phyloP scores from a whole-genome alignment of 2,888 invertebrate genomes.

The Smittia sp. region DNA sequence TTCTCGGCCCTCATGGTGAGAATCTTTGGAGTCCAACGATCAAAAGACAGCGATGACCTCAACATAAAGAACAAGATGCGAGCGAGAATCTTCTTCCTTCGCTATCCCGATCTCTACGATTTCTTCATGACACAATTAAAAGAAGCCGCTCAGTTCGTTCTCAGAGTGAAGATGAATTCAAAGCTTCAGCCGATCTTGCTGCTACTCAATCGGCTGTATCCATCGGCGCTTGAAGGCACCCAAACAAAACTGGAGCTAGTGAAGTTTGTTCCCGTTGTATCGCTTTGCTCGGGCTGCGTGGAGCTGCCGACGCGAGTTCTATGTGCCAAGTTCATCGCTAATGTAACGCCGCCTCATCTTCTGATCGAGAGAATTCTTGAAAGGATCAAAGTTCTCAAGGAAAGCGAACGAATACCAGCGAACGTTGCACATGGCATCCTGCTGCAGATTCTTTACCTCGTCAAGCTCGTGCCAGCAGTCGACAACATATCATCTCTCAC shows the following conservation, averaged over 20 bases:
- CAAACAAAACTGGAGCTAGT: conserved; percentile 65
- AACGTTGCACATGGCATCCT: conserved; percentile 41
- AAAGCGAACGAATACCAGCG: not conserved
- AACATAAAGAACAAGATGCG: conserved; percentile 68
- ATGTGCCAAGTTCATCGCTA: conserved; percentile 68
- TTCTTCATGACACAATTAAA: conserved; percentile 56
- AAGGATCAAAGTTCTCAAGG: not conserved
- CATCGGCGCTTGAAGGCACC: conserved; percentile 68
- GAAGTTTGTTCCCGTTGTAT: conserved; percentile 64
- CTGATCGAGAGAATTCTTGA: conserved; percentile 47
- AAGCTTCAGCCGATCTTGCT: conserved; percentile 75
- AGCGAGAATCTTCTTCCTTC: conserved; percentile 75
- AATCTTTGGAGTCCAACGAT: conserved; percentile 80
- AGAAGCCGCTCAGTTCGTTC: conserved; percentile 46
- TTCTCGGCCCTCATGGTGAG: conserved; percentile 79
- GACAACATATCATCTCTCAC: not conserved
- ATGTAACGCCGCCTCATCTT: conserved; percentile 56
- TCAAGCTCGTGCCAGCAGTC: not conserved
- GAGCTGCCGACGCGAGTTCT: conserved; percentile 69
- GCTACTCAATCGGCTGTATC: conserved; percentile 73
- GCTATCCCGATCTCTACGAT: conserved; percentile 59
- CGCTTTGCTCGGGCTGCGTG: conserved; percentile 62
- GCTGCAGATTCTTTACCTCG: conserved; percentile 40
- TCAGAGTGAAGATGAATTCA: conserved; percentile 48
- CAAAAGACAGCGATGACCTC: conserved; percentile 59